Conservation (phyloP, 2,888 invertebrate genomes). For the Diabrotica balteata region DNA sequence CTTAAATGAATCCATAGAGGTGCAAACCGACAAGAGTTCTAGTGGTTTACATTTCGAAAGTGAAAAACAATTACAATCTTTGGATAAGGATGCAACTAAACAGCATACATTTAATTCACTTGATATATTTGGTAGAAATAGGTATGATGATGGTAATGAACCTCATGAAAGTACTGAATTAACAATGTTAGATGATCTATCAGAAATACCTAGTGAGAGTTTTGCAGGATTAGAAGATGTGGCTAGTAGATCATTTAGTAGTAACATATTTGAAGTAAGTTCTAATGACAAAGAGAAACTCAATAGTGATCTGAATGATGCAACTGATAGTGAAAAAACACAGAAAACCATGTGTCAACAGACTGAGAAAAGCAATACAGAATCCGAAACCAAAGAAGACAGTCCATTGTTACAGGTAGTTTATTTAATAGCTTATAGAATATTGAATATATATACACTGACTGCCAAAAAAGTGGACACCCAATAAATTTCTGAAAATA, state of each 20-base stretch:
- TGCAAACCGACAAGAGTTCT: conserved; percentile 10
- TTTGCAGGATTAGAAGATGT: conserved; percentile 26
- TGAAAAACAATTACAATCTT: too few relatives aligned
- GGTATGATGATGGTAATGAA: conserved; percentile 10
- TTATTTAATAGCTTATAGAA: background rate
- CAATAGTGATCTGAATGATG: too few relatives aligned
- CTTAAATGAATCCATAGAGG: background rate
- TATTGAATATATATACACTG: too few relatives aligned
- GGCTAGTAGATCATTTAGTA: conserved; percentile 10
- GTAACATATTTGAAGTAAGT: conserved; percentile 3
- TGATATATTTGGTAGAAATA: conserved; percentile 9
- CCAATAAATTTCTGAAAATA: too few relatives aligned
- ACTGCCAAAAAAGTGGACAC: too few relatives aligned
- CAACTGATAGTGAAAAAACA: too few relatives aligned
- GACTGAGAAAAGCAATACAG: too few relatives aligned
- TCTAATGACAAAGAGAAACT: too few relatives aligned
- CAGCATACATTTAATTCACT: conserved; percentile 7
- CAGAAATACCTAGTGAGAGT: conserved; percentile 34
- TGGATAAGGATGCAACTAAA: conserved; percentile 5
- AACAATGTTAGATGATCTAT: conserved; percentile 25
- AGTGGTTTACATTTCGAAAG: background rate
- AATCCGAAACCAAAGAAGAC: conserved; percentile 7
- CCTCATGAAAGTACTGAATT: conserved; percentile 9
- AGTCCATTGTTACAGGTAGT: conserved; percentile 1
- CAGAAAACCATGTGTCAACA: too few relatives aligned